These are phyloP conservation scores for Sarcoramphus papa DNA, from an alignment of 2,797 vertebrate genomes.

Conservation along the genomic window DNA sequence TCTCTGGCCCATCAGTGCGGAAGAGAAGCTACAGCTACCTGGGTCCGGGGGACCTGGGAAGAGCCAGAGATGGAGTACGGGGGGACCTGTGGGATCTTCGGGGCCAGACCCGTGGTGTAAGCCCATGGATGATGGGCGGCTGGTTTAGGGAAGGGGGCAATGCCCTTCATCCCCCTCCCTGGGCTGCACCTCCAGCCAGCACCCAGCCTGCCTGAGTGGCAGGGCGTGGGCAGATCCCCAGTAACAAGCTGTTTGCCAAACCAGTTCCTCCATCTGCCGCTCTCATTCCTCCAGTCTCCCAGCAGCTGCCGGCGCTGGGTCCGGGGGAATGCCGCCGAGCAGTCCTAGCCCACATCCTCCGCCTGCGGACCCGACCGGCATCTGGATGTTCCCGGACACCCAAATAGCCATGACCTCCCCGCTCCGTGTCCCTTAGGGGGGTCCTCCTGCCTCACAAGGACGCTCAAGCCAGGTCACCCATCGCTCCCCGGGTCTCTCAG, in stretches of 20 bases:
- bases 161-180: not conserved
- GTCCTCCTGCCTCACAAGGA: not conserved
- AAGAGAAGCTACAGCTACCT: rapidly evolving
- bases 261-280: not conserved
- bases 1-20: not conserved
- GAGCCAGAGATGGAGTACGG: rapidly evolving
- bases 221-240: not conserved
- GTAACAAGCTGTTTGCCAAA: not conserved
- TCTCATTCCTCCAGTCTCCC: not conserved
- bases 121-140: rapidly evolving
- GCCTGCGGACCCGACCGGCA: rapidly evolving
- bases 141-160: not conserved
- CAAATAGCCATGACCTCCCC: rapidly evolving
- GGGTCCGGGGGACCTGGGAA: rapidly evolving
- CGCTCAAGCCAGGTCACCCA: not conserved
- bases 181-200: not conserved
- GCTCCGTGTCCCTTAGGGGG: rapidly evolving
- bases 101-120: not conserved
- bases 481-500: rapidly evolving
- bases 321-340: not conserved
- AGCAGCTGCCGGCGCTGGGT: rapidly evolving
- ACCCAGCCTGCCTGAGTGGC: not conserved
- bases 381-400: not conserved
- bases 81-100: not conserved
- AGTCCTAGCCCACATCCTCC: not conserved